Base-by-base conservation (phyloP, 1,140 invertebrate genomes). In the Meloidogyne floridensis region DNA sequence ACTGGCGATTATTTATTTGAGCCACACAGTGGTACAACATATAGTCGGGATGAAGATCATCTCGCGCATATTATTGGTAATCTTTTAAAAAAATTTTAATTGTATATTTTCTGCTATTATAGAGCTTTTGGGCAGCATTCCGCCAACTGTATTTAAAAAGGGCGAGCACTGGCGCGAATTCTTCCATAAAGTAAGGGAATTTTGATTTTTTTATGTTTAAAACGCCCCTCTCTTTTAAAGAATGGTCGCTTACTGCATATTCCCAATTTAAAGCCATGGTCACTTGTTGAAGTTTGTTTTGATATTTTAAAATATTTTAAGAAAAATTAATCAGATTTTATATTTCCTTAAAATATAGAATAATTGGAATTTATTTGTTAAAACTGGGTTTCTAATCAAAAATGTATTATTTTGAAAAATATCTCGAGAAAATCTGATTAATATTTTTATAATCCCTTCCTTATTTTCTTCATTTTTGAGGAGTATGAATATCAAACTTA, bases 1-100 rank as follows among this genome's bases (percentile, higher is more conserved):
- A 98, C 97, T 32, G 98, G 97, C 79, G 97, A 99, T 92, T 99
- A 98, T 92, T 92, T 99, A 81, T 99, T 99, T 92, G 97, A 99
- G 91, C 97, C 98, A 69, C 96, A 98, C 91, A 96, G 95, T 82
- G 93, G 93, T n/a, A 92, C 93, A 77, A 92, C 93, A 83, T 94
- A 93, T 87, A 91, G 94, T 83, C 91, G 97, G 81, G 97, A 99
- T 92, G 97, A 99, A 91, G 97, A 99, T 92, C 97, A 99, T 90
- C 92, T 99, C 84, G 97, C 98, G 56, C 97, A 98, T 90, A 97
- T 99, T 85, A 98, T 98, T 83, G 77, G 77, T 79, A 69, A 32
- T 32, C 32, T 32, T 32, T 32, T 32, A 32, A 32, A 32, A 32
- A 32, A 32, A 32, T 32, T 32, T 32, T 32, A 69, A 18, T 79